Evolutionary conservation across 2,888 invertebrate species (phyloP).

Genomic region (Panzeria rudis): DNA sequence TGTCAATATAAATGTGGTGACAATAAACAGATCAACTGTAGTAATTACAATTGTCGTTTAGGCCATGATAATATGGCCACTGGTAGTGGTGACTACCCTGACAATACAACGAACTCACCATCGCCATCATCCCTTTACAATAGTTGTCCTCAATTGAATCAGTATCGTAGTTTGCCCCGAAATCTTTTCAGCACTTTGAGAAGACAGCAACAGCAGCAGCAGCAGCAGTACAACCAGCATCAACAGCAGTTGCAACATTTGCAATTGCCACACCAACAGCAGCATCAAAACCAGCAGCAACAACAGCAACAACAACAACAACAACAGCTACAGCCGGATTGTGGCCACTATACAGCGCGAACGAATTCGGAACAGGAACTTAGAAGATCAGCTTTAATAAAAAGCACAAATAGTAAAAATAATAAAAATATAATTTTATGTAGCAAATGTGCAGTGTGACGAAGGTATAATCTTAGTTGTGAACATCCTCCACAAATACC

Average conservation of each 20-base stretch:
- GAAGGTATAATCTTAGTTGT: conserved; percentile 81
- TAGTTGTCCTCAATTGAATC: conserved; percentile 81
- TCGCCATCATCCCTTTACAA: conserved; percentile 81
- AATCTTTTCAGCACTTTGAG: conserved; percentile 68
- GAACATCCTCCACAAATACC: conserved; percentile 78
- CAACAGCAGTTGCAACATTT: conserved; percentile 57
- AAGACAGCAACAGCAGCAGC: conserved; percentile 62
- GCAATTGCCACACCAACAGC: conserved; percentile 39
- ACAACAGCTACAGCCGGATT: conserved; percentile 61
- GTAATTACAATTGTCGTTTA: conserved; percentile 71
- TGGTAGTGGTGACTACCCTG: conserved; percentile 76
- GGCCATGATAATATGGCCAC: conserved; percentile 80
- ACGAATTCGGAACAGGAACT: conserved; percentile 73
- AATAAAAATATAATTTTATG: conserved; percentile 79
- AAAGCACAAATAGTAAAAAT: conserved; percentile 67
- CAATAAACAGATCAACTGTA: conserved; percentile 74
- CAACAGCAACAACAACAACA: conserved; percentile 61
- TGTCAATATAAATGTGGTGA: conserved; percentile 82
- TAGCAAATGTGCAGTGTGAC: conserved; percentile 83
- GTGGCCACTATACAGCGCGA: conserved; percentile 39
- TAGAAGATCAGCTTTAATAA: conserved; percentile 70
- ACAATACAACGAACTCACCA: conserved; percentile 76
- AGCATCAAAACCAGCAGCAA: conserved; percentile 54
- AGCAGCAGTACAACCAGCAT: conserved; percentile 38
- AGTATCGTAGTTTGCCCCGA: conserved; percentile 72